Evolutionary conservation across 2,888 invertebrate species (phyloP).

Genomic region (Polietes domitor): DNA sequence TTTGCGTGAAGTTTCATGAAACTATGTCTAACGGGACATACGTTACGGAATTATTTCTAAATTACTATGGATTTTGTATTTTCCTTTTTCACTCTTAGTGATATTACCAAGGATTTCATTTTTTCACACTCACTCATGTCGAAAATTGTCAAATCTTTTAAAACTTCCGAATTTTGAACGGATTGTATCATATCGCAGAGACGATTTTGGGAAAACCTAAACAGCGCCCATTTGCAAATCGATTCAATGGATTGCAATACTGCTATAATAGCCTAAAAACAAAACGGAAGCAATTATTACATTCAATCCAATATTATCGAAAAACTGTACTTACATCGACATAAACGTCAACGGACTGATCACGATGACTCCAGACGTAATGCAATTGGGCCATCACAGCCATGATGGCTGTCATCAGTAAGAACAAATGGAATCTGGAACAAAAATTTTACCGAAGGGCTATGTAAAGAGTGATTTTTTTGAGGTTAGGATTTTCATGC

Average conservation of each 20-base stretch:
- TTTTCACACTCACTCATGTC: background rate
- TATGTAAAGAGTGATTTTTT: too few species aligned
- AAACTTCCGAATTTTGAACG: background rate
- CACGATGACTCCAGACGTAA: slow-evolving; percentile 46
- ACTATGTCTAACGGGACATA: too few species aligned
- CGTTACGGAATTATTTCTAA: too few species aligned
- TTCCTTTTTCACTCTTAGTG: slow-evolving; percentile 41
- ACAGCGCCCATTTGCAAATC: background rate
- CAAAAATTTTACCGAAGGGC: background rate
- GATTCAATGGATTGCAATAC: background rate
- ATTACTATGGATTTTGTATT: too few species aligned
- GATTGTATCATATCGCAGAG: background rate
- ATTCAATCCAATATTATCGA: too few species aligned
- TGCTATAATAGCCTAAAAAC: background rate
- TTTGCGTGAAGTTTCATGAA: too few species aligned
- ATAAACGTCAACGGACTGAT: background rate
- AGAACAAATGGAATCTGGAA: slow-evolving; percentile 29
- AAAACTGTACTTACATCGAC: slow-evolving; percentile 4
- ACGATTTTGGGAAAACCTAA: background rate
- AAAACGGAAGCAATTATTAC: background rate
- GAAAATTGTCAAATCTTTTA: slow-evolving; percentile 5
- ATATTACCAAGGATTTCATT: slow-evolving; percentile 40
- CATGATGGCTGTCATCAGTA: slow-evolving; percentile 18
- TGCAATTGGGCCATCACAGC: slow-evolving; percentile 42
- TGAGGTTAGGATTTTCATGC: too few species aligned